phyloP scores from a whole-genome alignment of 2,113 vertebrate species.

The Colius striatus region DNA sequence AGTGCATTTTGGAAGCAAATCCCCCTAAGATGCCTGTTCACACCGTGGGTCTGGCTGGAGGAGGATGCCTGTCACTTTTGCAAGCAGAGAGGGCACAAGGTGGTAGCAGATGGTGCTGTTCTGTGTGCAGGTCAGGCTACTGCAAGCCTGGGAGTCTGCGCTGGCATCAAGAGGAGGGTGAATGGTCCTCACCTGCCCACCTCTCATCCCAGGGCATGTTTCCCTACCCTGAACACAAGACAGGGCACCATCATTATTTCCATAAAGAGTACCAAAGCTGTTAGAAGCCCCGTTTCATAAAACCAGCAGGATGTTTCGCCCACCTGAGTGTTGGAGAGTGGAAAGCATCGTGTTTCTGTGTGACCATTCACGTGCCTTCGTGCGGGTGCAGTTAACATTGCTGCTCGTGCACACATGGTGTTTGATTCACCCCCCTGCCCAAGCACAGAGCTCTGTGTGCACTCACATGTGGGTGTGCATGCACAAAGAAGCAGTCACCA shows the following conservation, averaged over 20 bases:
- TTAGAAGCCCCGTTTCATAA: background rate
- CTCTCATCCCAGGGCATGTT: background rate
- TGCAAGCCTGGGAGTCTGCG: background rate
- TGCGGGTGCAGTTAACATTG: background rate
- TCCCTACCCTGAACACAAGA: background rate
- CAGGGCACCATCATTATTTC: background rate
- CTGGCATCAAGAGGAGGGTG: background rate
- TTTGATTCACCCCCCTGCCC: background rate
- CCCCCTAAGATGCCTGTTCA: background rate
- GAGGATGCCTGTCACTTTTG: background rate
- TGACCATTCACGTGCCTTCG: background rate
- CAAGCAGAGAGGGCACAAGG: background rate
- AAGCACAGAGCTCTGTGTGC: fast-evolving
- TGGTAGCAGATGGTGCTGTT: fast-evolving
- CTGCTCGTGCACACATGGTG: background rate
- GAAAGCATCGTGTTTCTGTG: background rate
- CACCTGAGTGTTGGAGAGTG: background rate
- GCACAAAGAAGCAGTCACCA: background rate
- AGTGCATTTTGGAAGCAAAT: background rate
- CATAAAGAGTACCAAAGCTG: background rate
- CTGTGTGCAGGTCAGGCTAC: background rate
- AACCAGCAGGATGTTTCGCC: background rate
- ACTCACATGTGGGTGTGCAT: fast-evolving
- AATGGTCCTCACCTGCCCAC: background rate
- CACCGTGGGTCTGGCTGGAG: background rate